phyloP scores from a whole-genome alignment of 1,140 invertebrate genomes.

The Cherax quadricarinatus region DNA sequence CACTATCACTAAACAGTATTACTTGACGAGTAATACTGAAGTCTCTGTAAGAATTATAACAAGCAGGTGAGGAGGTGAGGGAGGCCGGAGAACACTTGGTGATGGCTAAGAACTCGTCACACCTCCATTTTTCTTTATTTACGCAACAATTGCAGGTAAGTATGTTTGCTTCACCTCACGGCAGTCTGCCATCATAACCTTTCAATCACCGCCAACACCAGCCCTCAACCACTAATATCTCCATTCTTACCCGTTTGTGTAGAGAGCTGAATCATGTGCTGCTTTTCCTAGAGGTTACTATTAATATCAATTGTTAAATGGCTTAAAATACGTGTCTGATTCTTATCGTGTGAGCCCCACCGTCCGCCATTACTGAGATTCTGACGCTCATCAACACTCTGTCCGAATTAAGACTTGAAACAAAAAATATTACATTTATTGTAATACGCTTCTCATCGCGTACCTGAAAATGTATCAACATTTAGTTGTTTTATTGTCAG shows the following conservation, averaged over 20 bases:
- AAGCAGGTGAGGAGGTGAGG: no score
- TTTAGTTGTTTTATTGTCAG: not conserved
- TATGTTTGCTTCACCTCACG: constrained; percentile 14
- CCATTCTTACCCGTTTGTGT: constrained; percentile 22
- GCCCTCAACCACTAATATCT: not conserved
- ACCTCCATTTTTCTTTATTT: not conserved
- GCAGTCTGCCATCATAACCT: constrained; percentile 6
- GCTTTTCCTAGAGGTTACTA: constrained; percentile 7
- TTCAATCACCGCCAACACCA: not conserved
- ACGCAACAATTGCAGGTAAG: constrained; percentile 19
- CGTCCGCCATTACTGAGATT: constrained; percentile 69
- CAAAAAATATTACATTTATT: not conserved
- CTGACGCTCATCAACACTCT: constrained; percentile 69
- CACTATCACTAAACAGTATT: no score
- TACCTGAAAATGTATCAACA: not conserved
- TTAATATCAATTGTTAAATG: constrained; percentile 45
- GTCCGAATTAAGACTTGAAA: not conserved
- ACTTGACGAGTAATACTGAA: no score
- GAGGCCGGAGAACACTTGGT: no score
- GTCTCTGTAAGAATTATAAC: no score
- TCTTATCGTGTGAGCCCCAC: constrained; percentile 55
- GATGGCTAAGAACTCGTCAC: no score
- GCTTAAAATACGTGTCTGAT: constrained; percentile 58
- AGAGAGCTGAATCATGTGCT: constrained; percentile 52
- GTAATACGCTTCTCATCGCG: not conserved